A percentile compares a stretch with the other conserved stretches of the same genome.
Evolutionary conservation across 1,140 invertebrate species (phyloP).

Genomic region (Colletes latitarsis): DNA sequence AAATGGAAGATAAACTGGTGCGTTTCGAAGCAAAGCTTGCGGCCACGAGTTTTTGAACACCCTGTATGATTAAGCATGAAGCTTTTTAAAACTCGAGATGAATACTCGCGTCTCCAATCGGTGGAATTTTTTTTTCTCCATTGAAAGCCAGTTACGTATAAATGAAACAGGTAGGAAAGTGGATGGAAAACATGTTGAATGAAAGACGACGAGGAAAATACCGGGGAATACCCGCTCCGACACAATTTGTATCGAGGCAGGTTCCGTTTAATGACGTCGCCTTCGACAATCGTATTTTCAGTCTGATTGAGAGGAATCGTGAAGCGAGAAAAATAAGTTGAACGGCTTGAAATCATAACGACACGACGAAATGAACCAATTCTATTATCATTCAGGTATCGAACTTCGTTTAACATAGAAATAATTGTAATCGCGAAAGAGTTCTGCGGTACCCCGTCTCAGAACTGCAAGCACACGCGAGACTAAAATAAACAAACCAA

Average conservation of each 20-base stretch:
- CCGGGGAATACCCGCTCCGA: background rate
- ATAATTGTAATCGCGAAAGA: constrained; percentile 4
- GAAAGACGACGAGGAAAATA: background rate
- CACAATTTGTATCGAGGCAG: constrained; percentile 14
- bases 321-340: background rate
- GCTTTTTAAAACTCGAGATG: background rate
- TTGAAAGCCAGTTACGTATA: background rate
- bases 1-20: no score
- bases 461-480: background rate
- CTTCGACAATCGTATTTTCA: constrained; percentile 12
- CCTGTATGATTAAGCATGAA: background rate
- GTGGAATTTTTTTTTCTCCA: background rate
- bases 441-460: background rate
- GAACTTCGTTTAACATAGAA: background rate
- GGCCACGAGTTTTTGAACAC: no score
- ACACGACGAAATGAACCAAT: background rate
- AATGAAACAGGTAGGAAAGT: background rate
- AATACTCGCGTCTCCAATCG: background rate
- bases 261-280: background rate
- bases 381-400: background rate
- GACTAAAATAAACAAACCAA: no score
- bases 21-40: no score
- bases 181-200: background rate
- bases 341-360: constrained; percentile 6
- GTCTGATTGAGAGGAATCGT: background rate